Base-by-base conservation (phyloP, 2,113 vertebrate species). In the Melanostigma gelatinosum region DNA sequence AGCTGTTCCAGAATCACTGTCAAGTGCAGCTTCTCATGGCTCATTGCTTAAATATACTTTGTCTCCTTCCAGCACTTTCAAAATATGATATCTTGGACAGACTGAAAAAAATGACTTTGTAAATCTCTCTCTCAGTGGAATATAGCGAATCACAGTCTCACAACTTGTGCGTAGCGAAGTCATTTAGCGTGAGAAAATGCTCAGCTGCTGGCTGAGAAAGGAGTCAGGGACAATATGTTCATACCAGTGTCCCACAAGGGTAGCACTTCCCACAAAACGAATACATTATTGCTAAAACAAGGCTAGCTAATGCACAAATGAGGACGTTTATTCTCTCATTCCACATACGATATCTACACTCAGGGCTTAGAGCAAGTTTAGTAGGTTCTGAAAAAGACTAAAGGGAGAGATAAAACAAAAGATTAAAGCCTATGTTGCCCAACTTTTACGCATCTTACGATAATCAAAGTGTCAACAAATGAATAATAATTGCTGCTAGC, bases 1-100 rank as follows among this genome's bases (percentile, higher is more conserved):
- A 90, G 84, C 84, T 79, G 62, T 76, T 89, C 54, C 42, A 72
- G 86, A 89, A 84, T 83, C 80, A 86, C 78, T 82, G 84, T 90
- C 77, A 80, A 83, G 63, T 85, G 65, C 77, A 76, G 85, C 80
- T 86, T 87, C 84, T 85, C 65, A 40, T 83, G 84, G 82, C 74
- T 86, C 82, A 79, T 80, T 84, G 77, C 82, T 89, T 88, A 83
- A 89, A 88, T 88, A 90, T 81, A 89, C 77, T 87, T 88, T 81
- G 83, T 84, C 66, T 83, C 61, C 85, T 85, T 89, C 64, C 60
- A 85, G 88, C 77, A 55, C 55, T 87, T 83, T 83, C 74, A 80
- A 84, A 89, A 85, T 79, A 75, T 44, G 34, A 76, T 79, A 86
- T 88, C 48, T 86, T 80, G 82, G 87, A 79, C 81, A 77, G 68